Percentiles rank a stretch among this genome's conserved stretches.
These are phyloP conservation scores for Diplolepis rosae DNA, from an alignment of 2,888 invertebrate genomes.

Conservation along the genomic window DNA sequence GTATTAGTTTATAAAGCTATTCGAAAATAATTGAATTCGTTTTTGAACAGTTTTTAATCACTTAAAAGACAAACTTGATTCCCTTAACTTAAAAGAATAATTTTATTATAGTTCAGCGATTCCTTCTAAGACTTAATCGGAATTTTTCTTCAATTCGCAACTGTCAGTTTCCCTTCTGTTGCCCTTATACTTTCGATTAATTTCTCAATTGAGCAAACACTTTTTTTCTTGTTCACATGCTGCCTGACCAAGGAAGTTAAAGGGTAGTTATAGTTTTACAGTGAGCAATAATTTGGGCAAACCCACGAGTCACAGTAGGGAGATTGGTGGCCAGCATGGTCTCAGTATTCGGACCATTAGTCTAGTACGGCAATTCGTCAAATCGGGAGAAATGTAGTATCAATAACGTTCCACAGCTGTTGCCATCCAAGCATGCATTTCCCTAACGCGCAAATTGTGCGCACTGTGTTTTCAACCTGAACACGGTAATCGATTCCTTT, in stretches of 20 bases:
- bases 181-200: constrained; percentile 27
- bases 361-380: constrained; percentile 72
- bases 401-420: constrained; percentile 73
- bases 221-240: constrained; percentile 2
- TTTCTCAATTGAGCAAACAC: constrained; percentile 35
- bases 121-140: background rate
- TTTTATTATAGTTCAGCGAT: too few relatives aligned
- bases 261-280: constrained; percentile 64
- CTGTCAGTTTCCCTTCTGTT: constrained; percentile 4
- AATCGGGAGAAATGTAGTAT: constrained; percentile 74
- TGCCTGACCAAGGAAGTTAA: constrained; percentile 51
- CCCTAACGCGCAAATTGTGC: constrained; percentile 65
- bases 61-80: too few relatives aligned
- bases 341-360: constrained; percentile 70
- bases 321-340: constrained; percentile 45
- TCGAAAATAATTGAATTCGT: too few relatives aligned
- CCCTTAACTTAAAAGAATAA: too few relatives aligned
- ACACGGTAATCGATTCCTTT: constrained; percentile 49
- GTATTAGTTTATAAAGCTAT: too few relatives aligned
- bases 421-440: constrained; percentile 71
- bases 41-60: too few relatives aligned
- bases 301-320: constrained; percentile 42
- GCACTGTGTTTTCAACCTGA: constrained; percentile 48
- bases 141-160: background rate
- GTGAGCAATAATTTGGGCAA: constrained; percentile 57